Evolutionary conservation across 2,888 invertebrate genomes (phyloP).

Genomic region (Melinopterus prodromus): DNA sequence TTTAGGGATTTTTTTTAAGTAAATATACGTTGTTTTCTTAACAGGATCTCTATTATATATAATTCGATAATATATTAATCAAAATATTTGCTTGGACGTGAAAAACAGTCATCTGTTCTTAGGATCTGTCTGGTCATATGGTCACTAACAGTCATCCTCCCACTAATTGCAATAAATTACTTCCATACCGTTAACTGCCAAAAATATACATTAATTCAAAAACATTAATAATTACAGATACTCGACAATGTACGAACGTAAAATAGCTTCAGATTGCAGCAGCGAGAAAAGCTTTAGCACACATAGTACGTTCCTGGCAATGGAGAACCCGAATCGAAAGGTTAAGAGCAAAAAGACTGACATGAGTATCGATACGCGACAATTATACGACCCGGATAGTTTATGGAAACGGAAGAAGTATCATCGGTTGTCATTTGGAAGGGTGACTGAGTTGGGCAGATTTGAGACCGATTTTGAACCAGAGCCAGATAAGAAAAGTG

Average conservation of each 20-base stretch:
- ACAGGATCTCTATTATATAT: no score
- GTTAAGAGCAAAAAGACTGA: conserved; percentile 64
- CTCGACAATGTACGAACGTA: conserved; percentile 57
- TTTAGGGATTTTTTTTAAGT: no score
- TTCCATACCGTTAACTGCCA: no score
- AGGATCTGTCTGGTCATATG: no score
- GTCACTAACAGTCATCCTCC: no score
- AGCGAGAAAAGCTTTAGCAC: conserved; percentile 79
- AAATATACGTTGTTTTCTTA: no score
- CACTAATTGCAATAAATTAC: no score
- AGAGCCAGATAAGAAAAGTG: conserved; percentile 69
- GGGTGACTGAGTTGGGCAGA: conserved; percentile 87
- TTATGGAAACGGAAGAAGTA: conserved; percentile 84
- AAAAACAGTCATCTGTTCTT: no score
- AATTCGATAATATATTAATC: no score
- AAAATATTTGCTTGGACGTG: no score
- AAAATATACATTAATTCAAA: not conserved
- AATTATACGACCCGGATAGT: conserved; percentile 86
- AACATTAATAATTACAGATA: conserved; percentile 46
- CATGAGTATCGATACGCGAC: conserved; percentile 84
- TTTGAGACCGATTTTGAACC: conserved; percentile 92
- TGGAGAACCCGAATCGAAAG: conserved; percentile 66
- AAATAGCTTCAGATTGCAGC: conserved; percentile 79
- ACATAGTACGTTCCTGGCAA: conserved; percentile 79
- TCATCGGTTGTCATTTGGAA: conserved; percentile 83